Evolutionary conservation across 2,113 vertebrate species (phyloP).

Genomic region (Scytalopus superciliaris): DNA sequence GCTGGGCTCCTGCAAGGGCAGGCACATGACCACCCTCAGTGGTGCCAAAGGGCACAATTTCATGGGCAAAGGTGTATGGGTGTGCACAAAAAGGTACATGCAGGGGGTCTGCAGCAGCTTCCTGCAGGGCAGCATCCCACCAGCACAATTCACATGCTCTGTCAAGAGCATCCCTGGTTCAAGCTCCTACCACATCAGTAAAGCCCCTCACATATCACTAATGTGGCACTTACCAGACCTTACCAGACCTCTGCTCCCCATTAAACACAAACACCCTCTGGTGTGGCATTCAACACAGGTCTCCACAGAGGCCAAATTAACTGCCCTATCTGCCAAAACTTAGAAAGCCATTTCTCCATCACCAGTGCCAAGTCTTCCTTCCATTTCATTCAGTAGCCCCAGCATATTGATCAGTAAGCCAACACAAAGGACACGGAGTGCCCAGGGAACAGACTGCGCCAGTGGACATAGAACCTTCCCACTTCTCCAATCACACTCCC

Average conservation of each 20-base stretch:
- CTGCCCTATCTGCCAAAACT: not conserved
- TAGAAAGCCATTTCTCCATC: not conserved
- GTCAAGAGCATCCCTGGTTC: not conserved
- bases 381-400: not conserved
- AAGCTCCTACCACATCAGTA: not conserved
- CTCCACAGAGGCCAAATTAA: not conserved
- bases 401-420: not conserved
- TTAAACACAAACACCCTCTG: not conserved
- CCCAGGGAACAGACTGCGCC: not conserved
- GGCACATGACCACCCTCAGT: not conserved
- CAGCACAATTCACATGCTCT: fast-evolving
- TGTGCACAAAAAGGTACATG: not conserved
- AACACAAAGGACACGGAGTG: not conserved
- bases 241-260: not conserved
- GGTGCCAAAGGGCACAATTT: fast-evolving
- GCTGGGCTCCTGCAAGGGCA: fast-evolving
- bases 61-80: fast-evolving
- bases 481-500: not conserved
- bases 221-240: not conserved
- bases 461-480: not conserved
- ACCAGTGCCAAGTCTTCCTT: not conserved
- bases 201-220: not conserved
- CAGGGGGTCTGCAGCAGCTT: not conserved
- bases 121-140: not conserved
- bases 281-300: not conserved